Evolutionary conservation across 2,797 vertebrate genomes (phyloP), one percentile per base, ranked within the genome.

Genomic region (Macropus fuliginosus): DNA sequence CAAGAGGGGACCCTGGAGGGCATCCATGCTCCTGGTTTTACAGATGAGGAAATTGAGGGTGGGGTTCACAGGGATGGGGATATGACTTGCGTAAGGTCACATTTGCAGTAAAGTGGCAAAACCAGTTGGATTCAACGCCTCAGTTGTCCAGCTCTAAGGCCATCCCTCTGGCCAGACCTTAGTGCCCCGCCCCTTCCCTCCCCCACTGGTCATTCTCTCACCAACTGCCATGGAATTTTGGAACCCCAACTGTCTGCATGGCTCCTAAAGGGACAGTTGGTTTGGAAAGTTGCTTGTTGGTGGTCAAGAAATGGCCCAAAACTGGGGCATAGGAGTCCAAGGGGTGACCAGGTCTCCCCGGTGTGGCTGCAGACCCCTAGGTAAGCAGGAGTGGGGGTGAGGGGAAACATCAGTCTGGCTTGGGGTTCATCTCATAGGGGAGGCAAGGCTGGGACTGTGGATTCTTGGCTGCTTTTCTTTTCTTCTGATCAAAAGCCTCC

Each of bases 171-270:
- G 52, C 55, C 55, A 14, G 55, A 55, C 55, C 55, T 16, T 55
- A 5, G 13, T n/a, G 62, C 13, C 62, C 6, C 1, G 5, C 62
- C 62, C 34, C 13, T 1, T 14, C 74, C 46, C n/a, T 81, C 5
- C 21, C 74, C n/a, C 0, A 62, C 10, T 11, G 5, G 1, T 27
- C 21, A 8, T 81, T 74, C 62, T 74, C 40, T 81, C n/a, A 81
- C 74, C 21, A 81, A 81, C 74, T 9, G 6, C 40, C 74, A 24
- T 27, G 40, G 74, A 81, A 81, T 81, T 94, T 40, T 95, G 91
- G 40, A 52, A 81, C n/a, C 62, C 50, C 93, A 50, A 18, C 18
- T 97, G 95, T 59, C 81, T 92, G 90, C 5, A 91, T 14, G 11
- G 56, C 54, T 55, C 31, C 56, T 34, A 46, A 56, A 56, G 89